Evolutionary conservation across 2,797 vertebrate genomes (phyloP).

Genomic region (Eupleurogrammus muticus): DNA sequence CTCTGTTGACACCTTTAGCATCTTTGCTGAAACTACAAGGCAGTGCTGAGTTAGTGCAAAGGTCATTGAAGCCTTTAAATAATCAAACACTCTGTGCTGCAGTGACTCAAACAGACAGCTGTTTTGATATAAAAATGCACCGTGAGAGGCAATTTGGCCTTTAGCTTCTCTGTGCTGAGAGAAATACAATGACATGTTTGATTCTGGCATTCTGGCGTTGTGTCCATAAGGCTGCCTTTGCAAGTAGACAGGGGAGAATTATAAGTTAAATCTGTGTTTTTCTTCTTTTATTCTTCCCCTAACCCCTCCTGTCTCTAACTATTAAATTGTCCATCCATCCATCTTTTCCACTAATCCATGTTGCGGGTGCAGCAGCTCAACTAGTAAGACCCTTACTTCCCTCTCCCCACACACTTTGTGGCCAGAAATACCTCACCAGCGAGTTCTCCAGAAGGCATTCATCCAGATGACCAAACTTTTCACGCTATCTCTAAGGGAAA

Average conservation of each 20-base stretch:
- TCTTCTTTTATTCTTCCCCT: constrained; percentile 15
- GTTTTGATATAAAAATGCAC: constrained; percentile 57
- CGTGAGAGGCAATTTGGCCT: constrained; percentile 64
- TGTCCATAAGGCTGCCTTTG: constrained; percentile 27
- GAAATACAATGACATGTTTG: constrained; percentile 51
- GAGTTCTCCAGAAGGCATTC: no score
- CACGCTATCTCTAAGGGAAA: no score
- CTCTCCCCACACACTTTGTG: no score
- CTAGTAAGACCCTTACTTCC: no score
- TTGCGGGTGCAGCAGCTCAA: no score
- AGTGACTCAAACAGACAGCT: constrained; percentile 49
- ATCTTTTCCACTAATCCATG: no score
- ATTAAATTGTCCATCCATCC: constrained; percentile 33
- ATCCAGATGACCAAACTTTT: no score
- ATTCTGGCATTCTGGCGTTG: constrained; percentile 30
- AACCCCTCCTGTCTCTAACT: constrained; percentile 29
- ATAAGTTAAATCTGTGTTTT: constrained; percentile 45
- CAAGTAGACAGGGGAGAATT: constrained; percentile 44
- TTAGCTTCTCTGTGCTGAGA: constrained; percentile 45
- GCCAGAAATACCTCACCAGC: no score
- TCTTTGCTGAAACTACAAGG: no score
- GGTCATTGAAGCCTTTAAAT: constrained; percentile 37
- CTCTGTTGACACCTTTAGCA: no score
- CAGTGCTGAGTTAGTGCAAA: constrained; percentile 13
- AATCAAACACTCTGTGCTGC: constrained; percentile 14